Percentiles rank a stretch among this genome's conserved stretches.
phyloP scores from a whole-genome alignment of 2,888 invertebrate species.

The Lepidocyrtoides sp. region DNA sequence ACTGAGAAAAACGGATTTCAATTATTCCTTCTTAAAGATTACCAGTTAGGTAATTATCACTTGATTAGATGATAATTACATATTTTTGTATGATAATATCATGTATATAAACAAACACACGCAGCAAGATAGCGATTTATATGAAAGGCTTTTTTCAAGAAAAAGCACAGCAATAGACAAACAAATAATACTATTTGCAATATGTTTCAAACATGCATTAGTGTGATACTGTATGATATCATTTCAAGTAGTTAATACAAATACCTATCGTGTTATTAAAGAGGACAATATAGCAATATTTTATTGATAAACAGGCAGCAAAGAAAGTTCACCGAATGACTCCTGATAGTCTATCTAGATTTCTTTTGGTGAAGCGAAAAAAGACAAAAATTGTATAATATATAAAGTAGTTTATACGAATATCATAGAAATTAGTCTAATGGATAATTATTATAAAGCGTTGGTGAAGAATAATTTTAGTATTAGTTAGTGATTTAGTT shows the following conservation, averaged over 20 bases:
- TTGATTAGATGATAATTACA: conserved; percentile 1
- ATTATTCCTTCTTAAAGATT: conserved; percentile 17
- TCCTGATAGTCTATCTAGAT: neutral
- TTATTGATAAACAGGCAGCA: neutral
- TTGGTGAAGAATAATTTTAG: no score
- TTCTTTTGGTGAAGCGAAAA: conserved; percentile 21
- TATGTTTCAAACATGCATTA: neutral
- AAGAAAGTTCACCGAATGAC: neutral
- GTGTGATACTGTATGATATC: conserved; percentile 9
- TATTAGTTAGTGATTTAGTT: no score
- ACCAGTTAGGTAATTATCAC: conserved; percentile 34
- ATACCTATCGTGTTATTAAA: neutral
- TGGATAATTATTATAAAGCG: neutral
- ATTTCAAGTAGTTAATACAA: neutral
- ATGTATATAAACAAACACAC: conserved; percentile 1
- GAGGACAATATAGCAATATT: neutral
- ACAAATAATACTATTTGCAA: no score
- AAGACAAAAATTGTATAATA: conserved; percentile 16
- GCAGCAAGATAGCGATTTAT: neutral
- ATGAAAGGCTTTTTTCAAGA: no score
- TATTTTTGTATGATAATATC: conserved; percentile 57
- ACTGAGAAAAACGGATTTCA: conserved; percentile 8
- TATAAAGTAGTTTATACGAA: neutral
- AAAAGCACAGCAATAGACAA: no score
- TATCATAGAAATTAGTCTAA: neutral